Evolutionary conservation across 2,113 vertebrate species (phyloP).

Genomic region (Eolophus roseicapilla): DNA sequence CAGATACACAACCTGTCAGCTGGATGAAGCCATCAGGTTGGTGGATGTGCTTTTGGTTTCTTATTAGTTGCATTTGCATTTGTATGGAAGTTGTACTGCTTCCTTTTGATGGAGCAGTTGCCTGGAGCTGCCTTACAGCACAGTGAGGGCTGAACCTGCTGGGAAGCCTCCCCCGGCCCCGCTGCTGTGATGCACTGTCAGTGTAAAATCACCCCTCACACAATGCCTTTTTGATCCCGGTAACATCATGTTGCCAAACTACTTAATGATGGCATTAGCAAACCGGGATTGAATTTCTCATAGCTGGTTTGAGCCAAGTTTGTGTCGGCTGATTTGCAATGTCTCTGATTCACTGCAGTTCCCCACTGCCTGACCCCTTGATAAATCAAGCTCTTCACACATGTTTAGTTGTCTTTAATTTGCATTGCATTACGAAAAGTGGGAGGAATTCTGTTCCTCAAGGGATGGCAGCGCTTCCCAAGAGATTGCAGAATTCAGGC

Average conservation of each 20-base stretch:
- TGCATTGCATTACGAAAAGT: background rate
- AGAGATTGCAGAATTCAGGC: background rate
- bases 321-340: background rate
- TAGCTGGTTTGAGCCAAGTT: background rate
- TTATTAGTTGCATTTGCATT: background rate
- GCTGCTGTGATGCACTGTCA: background rate
- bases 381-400: background rate
- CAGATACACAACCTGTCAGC: background rate
- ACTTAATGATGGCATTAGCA: background rate
- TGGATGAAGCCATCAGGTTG: background rate
- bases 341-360: background rate
- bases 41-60: background rate
- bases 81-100: too few species aligned
- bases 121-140: background rate
- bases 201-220: background rate
- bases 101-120: background rate
- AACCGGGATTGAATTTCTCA: slow-evolving; percentile 28
- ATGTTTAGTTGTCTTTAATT: background rate
- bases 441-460: background rate
- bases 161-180: background rate
- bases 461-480: background rate
- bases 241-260: background rate
- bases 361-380: background rate
- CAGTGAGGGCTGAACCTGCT: background rate
- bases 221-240: background rate